phyloP scores from a whole-genome alignment of 2,113 vertebrate species.

The Pionites leucogaster region DNA sequence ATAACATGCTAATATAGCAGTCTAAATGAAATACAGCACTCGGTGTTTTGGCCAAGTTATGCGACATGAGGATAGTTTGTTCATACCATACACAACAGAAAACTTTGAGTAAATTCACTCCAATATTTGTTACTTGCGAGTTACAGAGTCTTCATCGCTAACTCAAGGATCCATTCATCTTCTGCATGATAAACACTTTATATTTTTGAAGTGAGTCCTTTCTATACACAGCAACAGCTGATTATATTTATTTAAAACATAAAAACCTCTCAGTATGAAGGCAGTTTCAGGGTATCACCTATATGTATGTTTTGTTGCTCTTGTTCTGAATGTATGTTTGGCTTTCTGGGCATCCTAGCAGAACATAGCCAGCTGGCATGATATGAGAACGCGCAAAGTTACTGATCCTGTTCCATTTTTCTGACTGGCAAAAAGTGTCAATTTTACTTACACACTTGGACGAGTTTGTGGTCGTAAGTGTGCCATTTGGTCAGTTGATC shows the following conservation, averaged over 20 bases:
- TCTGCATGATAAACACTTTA: background rate
- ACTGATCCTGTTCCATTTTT: background rate
- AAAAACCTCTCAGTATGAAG: background rate
- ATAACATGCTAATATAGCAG: background rate
- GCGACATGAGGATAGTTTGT: background rate
- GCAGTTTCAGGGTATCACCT: background rate
- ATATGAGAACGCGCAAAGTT: background rate
- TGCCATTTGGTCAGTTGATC: slow-evolving; percentile 82
- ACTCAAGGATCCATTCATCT: background rate
- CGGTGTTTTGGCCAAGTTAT: background rate
- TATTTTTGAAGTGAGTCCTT: background rate
- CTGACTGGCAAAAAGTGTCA: background rate
- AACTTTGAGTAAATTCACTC: slow-evolving; percentile 2
- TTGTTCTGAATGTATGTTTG: background rate
- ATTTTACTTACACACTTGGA: slow-evolving; percentile 91
- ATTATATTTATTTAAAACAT: background rate
- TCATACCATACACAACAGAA: background rate
- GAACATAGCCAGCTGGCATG: background rate
- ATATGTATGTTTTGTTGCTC: background rate
- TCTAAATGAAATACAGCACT: slow-evolving; percentile 15
- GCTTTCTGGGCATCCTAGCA: background rate
- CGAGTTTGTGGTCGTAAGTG: slow-evolving; percentile 82
- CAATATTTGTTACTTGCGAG: background rate
- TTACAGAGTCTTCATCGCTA: background rate
- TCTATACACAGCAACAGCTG: background rate